Conservation (phyloP, 2,888 invertebrate genomes). For the Phragmatobia fuliginosa region DNA sequence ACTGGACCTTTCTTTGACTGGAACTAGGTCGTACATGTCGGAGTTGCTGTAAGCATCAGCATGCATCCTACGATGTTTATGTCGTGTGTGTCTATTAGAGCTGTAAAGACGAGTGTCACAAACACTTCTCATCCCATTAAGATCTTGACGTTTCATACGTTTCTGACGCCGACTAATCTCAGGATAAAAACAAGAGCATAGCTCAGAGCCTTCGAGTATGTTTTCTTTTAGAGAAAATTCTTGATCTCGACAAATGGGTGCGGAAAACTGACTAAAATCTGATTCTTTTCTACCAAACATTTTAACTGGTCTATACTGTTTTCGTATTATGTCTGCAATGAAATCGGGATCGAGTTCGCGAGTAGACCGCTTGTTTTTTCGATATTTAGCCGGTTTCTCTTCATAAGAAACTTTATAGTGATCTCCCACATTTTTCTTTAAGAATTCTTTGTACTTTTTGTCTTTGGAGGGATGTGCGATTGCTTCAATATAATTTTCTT, state of each 20-base stretch:
- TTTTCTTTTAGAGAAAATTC: constrained; percentile 61
- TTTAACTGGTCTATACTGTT: constrained; percentile 75
- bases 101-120: constrained; percentile 75
- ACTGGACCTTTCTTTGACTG: constrained; percentile 79
- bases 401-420: constrained; percentile 41
- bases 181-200: constrained; percentile 70
- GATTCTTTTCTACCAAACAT: constrained; percentile 70
- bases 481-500: constrained; percentile 35
- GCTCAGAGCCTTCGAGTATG: constrained; percentile 59
- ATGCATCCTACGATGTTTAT: constrained; percentile 51
- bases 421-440: constrained; percentile 42
- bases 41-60: constrained; percentile 68
- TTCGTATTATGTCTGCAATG: constrained; percentile 74
- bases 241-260: constrained; percentile 76
- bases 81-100: constrained; percentile 56
- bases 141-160: constrained; percentile 46
- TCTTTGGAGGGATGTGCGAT: constrained; percentile 34
- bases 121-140: constrained; percentile 69
- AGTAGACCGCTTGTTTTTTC: constrained; percentile 48
- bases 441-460: constrained; percentile 47
- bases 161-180: constrained; percentile 41
- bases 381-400: constrained; percentile 43
- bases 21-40: constrained; percentile 73
- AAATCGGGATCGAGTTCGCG: constrained; percentile 69
- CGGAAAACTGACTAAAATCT: constrained; percentile 74